Conservation (phyloP, 2,888 invertebrate species). For the Drosophila anceps region DNA sequence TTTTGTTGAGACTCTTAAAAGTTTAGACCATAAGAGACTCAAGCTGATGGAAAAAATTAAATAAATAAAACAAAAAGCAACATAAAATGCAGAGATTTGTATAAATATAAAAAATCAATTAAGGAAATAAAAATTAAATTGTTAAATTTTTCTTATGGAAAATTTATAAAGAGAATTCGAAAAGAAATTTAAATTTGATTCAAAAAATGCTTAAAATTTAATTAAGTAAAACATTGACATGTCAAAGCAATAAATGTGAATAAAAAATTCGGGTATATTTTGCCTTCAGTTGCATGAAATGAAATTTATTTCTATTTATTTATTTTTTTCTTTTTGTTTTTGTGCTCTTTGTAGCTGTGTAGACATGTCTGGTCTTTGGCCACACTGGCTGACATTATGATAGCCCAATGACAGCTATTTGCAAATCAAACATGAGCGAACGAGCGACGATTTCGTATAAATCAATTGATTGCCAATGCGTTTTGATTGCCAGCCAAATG, state of each 20-base stretch:
- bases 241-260: slow-evolving; percentile 14
- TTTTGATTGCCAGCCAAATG: slow-evolving; percentile 66
- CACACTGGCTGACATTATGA: slow-evolving; percentile 57
- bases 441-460: slow-evolving; percentile 51
- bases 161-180: neutral
- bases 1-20: neutral
- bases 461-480: slow-evolving; percentile 79
- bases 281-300: slow-evolving; percentile 14
- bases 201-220: neutral
- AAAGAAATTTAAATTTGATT: neutral
- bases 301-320: slow-evolving; percentile 8
- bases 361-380: slow-evolving; percentile 24
- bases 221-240: slow-evolving; percentile 12
- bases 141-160: too few species aligned
- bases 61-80: neutral
- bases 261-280: neutral
- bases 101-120: neutral
- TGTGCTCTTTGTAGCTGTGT: neutral
- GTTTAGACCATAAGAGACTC: neutral
- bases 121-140: neutral
- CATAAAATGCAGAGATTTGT: neutral
- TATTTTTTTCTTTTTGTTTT: neutral
- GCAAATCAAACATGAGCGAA: slow-evolving; percentile 60
- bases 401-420: slow-evolving; percentile 67
- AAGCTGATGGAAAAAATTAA: neutral